A percentile compares a stretch with the other conserved stretches of the same genome.
Evolutionary conservation across 1,140 invertebrate genomes (phyloP).

Genomic region (Drosophila athabasca): DNA sequence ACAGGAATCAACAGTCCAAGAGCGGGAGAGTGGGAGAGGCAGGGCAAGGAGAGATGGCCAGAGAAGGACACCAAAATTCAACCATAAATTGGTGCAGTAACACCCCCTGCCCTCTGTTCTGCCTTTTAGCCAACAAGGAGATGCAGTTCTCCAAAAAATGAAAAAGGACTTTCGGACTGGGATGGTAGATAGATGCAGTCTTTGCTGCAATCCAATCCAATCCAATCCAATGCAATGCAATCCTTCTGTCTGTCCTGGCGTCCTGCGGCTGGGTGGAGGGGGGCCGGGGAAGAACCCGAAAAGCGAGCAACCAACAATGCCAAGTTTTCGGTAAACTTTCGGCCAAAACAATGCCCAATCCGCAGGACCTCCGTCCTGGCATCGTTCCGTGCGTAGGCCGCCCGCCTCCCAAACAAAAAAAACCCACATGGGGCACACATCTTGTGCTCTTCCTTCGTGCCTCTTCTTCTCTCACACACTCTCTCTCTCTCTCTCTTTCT

Average conservation of each 20-base stretch:
- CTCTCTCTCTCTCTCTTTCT: background rate
- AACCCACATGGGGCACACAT: constrained; percentile 40
- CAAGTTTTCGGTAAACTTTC: constrained; percentile 82
- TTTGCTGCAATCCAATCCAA: constrained; percentile 48
- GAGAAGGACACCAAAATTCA: constrained; percentile 68
- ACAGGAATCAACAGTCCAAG: constrained; percentile 67
- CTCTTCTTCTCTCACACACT: background rate
- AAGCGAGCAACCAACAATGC: constrained; percentile 79
- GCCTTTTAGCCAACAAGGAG: background rate
- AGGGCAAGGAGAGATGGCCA: background rate
- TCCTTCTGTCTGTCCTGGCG: constrained; percentile 29
- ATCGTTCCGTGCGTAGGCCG: background rate
- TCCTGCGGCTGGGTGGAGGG: constrained; percentile 5
- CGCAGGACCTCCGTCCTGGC: constrained; percentile 8
- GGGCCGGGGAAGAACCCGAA: constrained; percentile 41
- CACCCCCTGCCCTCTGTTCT: constrained; percentile 41
- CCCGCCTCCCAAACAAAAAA: constrained; percentile 10
- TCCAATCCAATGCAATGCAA: constrained; percentile 59
- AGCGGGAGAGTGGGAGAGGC: constrained; percentile 2
- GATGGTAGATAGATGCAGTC: constrained; percentile 20
- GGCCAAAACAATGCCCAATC: constrained; percentile 74
- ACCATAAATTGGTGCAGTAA: constrained; percentile 81
- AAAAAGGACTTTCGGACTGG: constrained; percentile 7
- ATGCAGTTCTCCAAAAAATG: constrained; percentile 28
- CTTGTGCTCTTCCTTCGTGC: constrained; percentile 39